Percentiles rank a stretch among this genome's conserved stretches.
phyloP scores from a whole-genome alignment of 2,113 vertebrate genomes.

The Glaucidium brasilianum region DNA sequence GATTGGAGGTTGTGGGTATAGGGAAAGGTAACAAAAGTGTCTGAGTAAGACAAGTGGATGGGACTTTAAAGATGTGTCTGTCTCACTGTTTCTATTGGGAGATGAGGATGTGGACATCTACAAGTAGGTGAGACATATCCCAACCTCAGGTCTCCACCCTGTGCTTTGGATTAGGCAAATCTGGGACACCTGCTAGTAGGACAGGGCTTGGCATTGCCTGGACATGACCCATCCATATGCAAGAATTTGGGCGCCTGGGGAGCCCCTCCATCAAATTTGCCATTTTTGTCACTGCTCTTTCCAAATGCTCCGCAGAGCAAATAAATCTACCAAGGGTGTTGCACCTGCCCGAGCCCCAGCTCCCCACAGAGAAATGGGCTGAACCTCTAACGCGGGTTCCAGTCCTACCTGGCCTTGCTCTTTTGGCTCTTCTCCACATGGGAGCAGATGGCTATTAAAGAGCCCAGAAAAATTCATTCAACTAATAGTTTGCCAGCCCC shows the following conservation, averaged over 20 bases:
- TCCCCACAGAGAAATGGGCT: accelerated
- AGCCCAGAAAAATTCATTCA: not conserved
- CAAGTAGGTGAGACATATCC: not conserved
- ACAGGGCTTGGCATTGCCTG: not conserved
- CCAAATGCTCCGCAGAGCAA: not conserved
- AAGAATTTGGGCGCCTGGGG: not conserved
- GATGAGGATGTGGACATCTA: not conserved
- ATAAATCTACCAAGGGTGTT: not conserved
- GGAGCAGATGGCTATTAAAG: not conserved
- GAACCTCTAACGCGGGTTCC: not conserved
- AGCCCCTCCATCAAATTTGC: not conserved
- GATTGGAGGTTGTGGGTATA: not conserved
- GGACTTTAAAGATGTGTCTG: not conserved
- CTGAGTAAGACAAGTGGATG: not conserved
- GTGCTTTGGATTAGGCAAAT: not conserved
- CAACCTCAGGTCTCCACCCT: accelerated
- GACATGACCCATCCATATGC: not conserved
- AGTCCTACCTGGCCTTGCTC: not conserved
- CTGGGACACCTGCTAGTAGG: not conserved
- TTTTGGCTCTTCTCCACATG: not conserved
- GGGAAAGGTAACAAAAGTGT: not conserved
- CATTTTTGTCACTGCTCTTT: not conserved
- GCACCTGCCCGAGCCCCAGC: not conserved
- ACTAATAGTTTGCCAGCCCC: not conserved
- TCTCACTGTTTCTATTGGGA: not conserved